A percentile compares a stretch with the other conserved stretches of the same genome.
Conservation (phyloP, 2,797 vertebrate genomes). For the Stomatorhinus walkeri region DNA sequence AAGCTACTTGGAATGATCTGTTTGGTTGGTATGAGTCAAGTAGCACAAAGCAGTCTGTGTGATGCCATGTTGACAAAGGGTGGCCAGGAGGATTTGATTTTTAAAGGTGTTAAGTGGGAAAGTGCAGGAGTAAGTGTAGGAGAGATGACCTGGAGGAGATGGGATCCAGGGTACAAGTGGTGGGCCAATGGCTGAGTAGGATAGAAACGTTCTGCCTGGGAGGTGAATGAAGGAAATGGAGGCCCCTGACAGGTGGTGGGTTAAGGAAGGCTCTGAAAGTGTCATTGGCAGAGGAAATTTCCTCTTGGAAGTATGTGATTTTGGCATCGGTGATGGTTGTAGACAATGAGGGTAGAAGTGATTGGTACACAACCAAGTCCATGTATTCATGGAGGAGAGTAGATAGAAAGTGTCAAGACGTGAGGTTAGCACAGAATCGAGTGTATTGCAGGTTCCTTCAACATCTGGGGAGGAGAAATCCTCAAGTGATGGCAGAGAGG, state of each 20-base stretch:
- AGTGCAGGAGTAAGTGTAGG: not conserved
- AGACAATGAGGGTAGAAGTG: not conserved
- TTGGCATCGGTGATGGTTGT: not conserved
- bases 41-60: not conserved
- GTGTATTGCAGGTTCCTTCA: not conserved
- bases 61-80: not conserved
- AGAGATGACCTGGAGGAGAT: not conserved
- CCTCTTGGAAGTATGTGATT: not conserved
- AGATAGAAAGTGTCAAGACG: not conserved
- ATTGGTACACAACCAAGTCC: not conserved
- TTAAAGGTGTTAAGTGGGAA: not conserved
- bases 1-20: not conserved
- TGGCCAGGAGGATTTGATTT: not conserved
- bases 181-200: not conserved
- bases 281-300: not conserved
- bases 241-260: not conserved
- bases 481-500: not conserved
- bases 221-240: not conserved
- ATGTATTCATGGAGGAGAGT: not conserved
- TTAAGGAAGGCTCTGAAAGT: not conserved
- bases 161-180: not conserved
- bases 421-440: not conserved
- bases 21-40: not conserved
- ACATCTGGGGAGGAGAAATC: not conserved
- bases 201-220: not conserved